Evolutionary conservation across 2,888 invertebrate species (phyloP).

Genomic region (Aelia acuminata): DNA sequence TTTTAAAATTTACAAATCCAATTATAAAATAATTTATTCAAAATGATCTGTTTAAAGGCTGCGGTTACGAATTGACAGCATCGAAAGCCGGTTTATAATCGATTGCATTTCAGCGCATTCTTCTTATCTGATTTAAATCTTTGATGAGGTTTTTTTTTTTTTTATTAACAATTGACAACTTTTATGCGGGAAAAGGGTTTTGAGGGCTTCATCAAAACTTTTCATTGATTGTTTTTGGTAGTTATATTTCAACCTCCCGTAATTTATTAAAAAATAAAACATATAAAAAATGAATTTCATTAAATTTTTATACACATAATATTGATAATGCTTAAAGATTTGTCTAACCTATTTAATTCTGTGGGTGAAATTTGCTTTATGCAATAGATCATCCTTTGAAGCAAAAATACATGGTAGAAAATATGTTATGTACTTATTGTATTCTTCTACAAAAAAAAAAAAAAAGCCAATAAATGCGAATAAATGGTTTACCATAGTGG

Average conservation of each 20-base stretch:
- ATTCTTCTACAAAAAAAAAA: too few relatives aligned
- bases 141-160: not conserved
- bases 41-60: not conserved
- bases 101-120: not conserved
- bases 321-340: too few relatives aligned
- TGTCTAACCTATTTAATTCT: too few relatives aligned
- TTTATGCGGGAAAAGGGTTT: not conserved
- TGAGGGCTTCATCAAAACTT: too few relatives aligned
- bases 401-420: too few relatives aligned
- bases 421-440: too few relatives aligned
- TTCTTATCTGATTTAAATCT: not conserved
- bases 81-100: not conserved
- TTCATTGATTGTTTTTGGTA: not conserved
- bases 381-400: too few relatives aligned
- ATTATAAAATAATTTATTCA: conserved; percentile 10
- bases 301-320: too few relatives aligned
- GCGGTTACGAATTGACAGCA: not conserved
- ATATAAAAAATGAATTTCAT: too few relatives aligned
- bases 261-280: not conserved
- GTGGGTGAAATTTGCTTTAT: too few relatives aligned
- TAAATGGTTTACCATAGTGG: too few relatives aligned
- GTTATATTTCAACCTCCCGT: not conserved
- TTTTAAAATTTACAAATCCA: not conserved
- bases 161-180: not conserved
- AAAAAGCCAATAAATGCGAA: too few relatives aligned